Evolutionary conservation across 2,797 vertebrate genomes (phyloP).

Genomic region (Hipposideros larvatus): DNA sequence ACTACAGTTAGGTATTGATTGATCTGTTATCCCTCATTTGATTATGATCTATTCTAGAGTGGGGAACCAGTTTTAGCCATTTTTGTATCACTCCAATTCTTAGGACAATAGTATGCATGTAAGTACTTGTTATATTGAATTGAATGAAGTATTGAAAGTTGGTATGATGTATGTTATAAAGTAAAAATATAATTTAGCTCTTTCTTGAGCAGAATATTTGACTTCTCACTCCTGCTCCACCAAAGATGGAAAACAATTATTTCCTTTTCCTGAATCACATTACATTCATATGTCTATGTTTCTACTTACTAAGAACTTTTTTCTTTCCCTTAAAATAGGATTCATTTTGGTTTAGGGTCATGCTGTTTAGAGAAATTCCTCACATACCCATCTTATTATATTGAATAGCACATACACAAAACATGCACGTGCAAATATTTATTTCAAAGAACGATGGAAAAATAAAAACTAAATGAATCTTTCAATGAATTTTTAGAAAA

Average conservation of each 20-base stretch:
- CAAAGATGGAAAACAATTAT: conserved; percentile 3
- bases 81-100: conserved; percentile 22
- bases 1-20: not conserved
- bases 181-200: not conserved
- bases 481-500: conserved; percentile 51
- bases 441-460: conserved; percentile 12
- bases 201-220: conserved; percentile 21
- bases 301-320: not conserved
- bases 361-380: not conserved
- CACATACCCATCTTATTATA: not conserved
- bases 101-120: not conserved
- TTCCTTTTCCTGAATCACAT: not conserved
- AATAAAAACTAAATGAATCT: conserved; percentile 11
- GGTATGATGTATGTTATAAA: not conserved
- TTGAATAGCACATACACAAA: not conserved
- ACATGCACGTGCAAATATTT: not conserved
- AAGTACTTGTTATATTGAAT: not conserved
- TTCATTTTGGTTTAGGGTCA: not conserved
- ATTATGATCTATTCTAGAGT: conserved; percentile 1
- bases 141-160: not conserved
- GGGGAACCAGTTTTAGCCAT: not conserved
- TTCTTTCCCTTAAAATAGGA: conserved; percentile 4
- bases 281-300: conserved; percentile 16
- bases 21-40: not conserved
- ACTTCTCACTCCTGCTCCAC: not conserved